Evolutionary conservation across 2,888 invertebrate species (phyloP), one percentile per base, ranked within the genome.

Genomic region (Amphipyra tragopoginis): DNA sequence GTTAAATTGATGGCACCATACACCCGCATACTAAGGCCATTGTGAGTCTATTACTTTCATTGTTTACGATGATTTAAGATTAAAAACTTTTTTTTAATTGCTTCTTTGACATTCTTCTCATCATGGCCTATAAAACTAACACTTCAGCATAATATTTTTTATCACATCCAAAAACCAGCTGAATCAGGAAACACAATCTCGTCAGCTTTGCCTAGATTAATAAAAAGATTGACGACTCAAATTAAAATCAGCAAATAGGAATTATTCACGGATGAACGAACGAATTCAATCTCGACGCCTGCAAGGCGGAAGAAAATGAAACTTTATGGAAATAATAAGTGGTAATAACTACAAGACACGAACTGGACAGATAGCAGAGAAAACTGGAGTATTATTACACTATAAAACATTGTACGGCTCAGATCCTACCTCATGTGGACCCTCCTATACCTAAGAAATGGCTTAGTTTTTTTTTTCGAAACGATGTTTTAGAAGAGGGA

Each of bases 291-390:
- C 68, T 63, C 64, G 52, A 53, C 40, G 43, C 14, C 15, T 54
- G 58, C 44, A 51, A 40, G 29, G 43, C 55, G 33, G 47, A 70
- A 54, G 77, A 54, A 75, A 79, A 78, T 80, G 72, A 77, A 77
- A 72, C 70, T 80, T 79, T 76, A 78, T 76, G 78, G 78, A 79
- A 79, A 79, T 76, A 67, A 75, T 81, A 74, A 83, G 71, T 79
- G 75, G 77, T 78, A 84, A 83, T 78, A 85, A 82, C 80, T 75
- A 79, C 75, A 73, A 77, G 77, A 61, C 66, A 70, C 59, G 51
- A 61, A 6, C 58, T 36, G 65, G 43, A 65, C 54, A 3, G 65
- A 65, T 55, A 69, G 54, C 66, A 79, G 70, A 48, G 10, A n/a
- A 54, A 52, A 6, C 0, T 36, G 4, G 2, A 21, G 21, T 21